Evolutionary conservation across 1,140 invertebrate species (phyloP).

Genomic region (Papilio polytes): DNA sequence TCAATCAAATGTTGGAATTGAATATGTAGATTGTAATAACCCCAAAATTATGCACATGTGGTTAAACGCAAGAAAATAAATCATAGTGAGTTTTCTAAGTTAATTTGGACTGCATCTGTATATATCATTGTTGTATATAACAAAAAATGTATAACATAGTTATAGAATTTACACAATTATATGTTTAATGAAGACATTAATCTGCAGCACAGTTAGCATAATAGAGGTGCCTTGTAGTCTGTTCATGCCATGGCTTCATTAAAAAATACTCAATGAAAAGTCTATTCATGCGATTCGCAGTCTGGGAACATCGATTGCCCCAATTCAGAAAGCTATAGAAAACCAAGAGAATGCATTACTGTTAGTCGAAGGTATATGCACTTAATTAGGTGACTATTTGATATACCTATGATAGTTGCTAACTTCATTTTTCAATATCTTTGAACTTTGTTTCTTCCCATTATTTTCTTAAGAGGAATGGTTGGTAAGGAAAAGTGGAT

Average conservation of each 20-base stretch:
- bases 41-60: too few relatives aligned
- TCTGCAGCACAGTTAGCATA: neutral
- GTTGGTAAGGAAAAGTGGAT: too few relatives aligned
- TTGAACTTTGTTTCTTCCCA: too few relatives aligned
- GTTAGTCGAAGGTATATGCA: conserved; percentile 32
- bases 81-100: neutral
- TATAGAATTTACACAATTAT: neutral
- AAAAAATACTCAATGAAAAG: conserved; percentile 63
- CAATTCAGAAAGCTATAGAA: conserved; percentile 42
- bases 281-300: conserved; percentile 57
- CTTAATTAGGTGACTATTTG: neutral
- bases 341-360: conserved; percentile 41
- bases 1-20: too few relatives aligned
- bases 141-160: too few relatives aligned
- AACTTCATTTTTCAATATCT: too few relatives aligned
- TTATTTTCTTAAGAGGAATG: too few relatives aligned
- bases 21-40: too few relatives aligned
- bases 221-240: conserved; percentile 35
- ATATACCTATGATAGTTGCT: neutral
- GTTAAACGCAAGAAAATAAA: too few relatives aligned
- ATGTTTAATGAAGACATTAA: neutral
- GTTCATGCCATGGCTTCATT: conserved; percentile 52
- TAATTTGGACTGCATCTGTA: neutral
- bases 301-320: conserved; percentile 49
- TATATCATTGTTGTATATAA: neutral